Conservation (phyloP, 2,888 invertebrate genomes). For the Cyaniris semiargus region DNA sequence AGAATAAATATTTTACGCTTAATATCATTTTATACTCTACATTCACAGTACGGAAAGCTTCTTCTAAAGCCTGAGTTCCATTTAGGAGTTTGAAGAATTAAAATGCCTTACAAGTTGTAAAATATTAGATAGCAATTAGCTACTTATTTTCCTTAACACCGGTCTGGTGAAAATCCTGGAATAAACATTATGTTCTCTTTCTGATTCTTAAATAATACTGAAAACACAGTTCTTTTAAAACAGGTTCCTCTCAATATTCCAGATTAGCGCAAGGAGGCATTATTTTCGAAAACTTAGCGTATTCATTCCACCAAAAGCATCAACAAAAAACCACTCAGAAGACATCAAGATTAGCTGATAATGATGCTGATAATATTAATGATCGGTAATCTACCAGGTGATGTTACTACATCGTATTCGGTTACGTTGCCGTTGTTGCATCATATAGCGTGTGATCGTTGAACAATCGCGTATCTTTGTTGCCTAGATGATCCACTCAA, state of each 20-base stretch:
- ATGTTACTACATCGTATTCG: constrained; percentile 23
- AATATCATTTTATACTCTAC: too few relatives aligned
- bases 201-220: too few relatives aligned
- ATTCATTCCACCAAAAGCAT: not conserved
- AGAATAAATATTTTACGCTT: not conserved
- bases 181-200: too few relatives aligned
- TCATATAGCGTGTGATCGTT: constrained; percentile 17
- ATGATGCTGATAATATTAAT: constrained; percentile 9
- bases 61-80: not conserved
- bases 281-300: too few relatives aligned
- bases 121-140: too few relatives aligned
- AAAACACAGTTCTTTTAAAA: too few relatives aligned
- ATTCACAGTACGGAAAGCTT: not conserved
- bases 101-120: too few relatives aligned
- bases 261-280: too few relatives aligned
- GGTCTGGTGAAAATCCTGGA: too few relatives aligned
- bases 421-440: constrained; percentile 16
- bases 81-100: too few relatives aligned
- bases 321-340: not conserved
- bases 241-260: too few relatives aligned
- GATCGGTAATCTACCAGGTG: not conserved
- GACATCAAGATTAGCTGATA: not conserved
- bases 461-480: not conserved
- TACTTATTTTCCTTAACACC: too few relatives aligned
- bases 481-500: not conserved